These are phyloP conservation scores for Maccullochella peelii DNA, from an alignment of 2,113 vertebrate species.

Conservation along the genomic window DNA sequence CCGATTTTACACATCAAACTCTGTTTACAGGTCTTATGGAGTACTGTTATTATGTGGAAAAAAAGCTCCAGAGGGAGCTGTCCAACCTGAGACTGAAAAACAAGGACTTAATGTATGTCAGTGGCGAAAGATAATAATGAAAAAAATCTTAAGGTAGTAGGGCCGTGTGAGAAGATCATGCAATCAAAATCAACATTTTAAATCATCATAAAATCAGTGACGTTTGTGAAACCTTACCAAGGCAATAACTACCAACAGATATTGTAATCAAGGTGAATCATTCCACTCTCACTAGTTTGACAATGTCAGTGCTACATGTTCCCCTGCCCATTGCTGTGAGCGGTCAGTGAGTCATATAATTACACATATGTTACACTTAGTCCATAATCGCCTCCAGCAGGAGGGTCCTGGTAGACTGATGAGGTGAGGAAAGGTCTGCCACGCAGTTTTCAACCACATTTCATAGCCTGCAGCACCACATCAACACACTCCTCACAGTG, in stretches of 20 bases:
- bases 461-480: not conserved
- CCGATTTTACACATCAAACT: no score
- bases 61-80: no score
- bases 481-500: not conserved
- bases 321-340: not conserved
- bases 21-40: no score
- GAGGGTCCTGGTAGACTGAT: not conserved
- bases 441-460: not conserved
- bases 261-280: not conserved
- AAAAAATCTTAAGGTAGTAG: no score
- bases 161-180: not conserved
- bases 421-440: not conserved
- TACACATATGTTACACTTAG: not conserved
- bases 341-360: not conserved
- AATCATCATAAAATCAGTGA: not conserved
- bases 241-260: no score
- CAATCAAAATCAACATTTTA: not conserved
- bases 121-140: no score
- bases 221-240: not conserved
- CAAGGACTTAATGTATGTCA: no score
- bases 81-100: no score
- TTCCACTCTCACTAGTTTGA: not conserved
- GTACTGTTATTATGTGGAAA: no score
- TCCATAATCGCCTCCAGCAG: not conserved
- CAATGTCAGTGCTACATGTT: not conserved